These are phyloP conservation scores for Dasyurus viverrinus DNA, from an alignment of 2,113 vertebrate genomes.

Conservation along the genomic window DNA sequence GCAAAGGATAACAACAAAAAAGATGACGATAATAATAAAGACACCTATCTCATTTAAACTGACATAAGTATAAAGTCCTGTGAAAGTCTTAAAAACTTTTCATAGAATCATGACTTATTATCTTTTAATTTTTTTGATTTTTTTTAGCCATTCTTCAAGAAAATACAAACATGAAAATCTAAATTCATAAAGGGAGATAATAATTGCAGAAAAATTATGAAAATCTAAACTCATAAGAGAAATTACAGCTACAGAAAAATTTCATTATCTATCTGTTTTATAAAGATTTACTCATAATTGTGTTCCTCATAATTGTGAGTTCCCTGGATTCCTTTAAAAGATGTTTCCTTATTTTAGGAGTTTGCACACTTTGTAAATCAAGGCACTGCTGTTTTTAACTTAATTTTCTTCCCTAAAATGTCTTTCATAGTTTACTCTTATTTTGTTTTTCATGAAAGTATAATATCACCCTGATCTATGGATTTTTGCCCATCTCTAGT, in stretches of 20 bases:
- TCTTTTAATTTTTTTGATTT: neutral
- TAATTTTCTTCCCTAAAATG: neutral
- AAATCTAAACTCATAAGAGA: neutral
- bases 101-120: neutral
- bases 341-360: neutral
- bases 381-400: neutral
- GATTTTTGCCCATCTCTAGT: fast-evolving
- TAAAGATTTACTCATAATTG: neutral
- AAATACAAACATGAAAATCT: neutral
- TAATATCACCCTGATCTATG: neutral
- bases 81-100: neutral
- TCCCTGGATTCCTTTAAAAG: neutral
- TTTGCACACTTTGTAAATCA: neutral
- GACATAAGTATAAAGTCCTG: neutral
- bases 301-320: neutral
- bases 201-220: neutral
- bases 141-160: neutral
- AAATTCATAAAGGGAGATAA: neutral
- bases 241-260: neutral
- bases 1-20: neutral
- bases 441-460: neutral
- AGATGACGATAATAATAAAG: neutral
- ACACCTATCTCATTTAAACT: neutral
- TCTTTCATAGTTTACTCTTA: neutral
- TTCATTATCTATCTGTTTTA: neutral